Evolutionary conservation across 2,113 vertebrate species (phyloP), one percentile per base, ranked within the genome.

Genomic region (Poeciliopsis prolifica): DNA sequence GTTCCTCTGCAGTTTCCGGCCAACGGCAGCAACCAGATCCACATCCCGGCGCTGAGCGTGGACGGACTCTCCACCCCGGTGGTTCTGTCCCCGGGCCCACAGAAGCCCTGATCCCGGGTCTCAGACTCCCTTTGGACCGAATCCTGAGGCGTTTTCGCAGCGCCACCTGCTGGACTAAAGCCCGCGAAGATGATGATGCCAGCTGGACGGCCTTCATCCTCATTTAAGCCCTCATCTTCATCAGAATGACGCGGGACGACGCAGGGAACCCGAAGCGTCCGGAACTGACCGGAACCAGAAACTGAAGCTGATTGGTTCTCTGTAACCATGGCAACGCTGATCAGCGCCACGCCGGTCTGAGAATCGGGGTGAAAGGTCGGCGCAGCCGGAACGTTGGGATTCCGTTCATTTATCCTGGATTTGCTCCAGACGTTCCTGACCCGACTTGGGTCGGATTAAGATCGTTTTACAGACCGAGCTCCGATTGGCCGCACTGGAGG

Each of bases 51-150:
- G 13, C 93, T 97, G 87, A 97, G 96, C 9, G 95, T 98, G n/a
- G 97, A 98, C 33, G 97, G 97, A 54, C 95, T 98, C 33, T 98
- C 97, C 68, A 97, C 97, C 40, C 97, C 97, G 0, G 96, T 98
- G 74, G 96, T 98, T 66, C 94, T 97, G 24, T 97, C 97, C 35
- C 96, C 96, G 5, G 96, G 96, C 3, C 96, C 96, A 63, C 97
- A 98, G 93, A 98, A 97, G 86, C 96, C 96, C 89, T 98, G 95
- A 96, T 74, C 65, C 65, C 4, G 0, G 61, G 67, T 54, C 24
- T 0, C 26, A 0, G 1, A 26, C 26, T 58, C 61, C 48, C 64
- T 17, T 12, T 22, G 29, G 33, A 51, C 54, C 13, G 26, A 58
- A 62, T 58, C 61, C 28, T 5, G 17, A 19, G 44, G 44, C 17